A percentile compares a stretch with the other conserved stretches of the same genome.
Conservation (phyloP, 2,113 vertebrate species). For the Macquaria australasica region DNA sequence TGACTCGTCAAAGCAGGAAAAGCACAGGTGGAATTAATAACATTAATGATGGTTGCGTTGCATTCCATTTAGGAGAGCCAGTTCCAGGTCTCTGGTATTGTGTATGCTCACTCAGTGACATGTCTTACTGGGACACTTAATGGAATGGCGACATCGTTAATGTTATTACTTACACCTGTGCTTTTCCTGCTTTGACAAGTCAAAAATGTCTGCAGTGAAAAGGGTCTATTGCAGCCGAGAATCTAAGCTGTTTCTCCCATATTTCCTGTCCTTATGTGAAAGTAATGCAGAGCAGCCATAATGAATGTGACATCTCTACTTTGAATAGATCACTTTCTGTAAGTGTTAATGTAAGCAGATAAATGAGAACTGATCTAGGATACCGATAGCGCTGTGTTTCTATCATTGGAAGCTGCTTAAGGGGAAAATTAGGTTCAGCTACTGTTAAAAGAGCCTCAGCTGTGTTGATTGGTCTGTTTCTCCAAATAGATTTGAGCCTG, state of each 20-base stretch:
- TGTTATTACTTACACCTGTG: no score
- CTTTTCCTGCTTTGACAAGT: no score
- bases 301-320: background rate
- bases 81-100: no score
- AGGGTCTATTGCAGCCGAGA: background rate
- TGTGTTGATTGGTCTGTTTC: conserved; percentile 40
- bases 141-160: no score
- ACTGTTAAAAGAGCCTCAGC: conserved; percentile 35
- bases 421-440: conserved; percentile 21
- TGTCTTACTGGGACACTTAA: no score
- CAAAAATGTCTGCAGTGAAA: no score
- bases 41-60: no score
- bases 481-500: conserved; percentile 60
- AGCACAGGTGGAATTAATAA: no score
- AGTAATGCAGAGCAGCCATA: background rate
- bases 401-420: conserved; percentile 18
- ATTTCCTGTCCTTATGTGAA: background rate
- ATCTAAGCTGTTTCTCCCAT: background rate
- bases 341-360: background rate
- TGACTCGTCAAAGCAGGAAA: no score
- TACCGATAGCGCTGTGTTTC: conserved; percentile 5
- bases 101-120: no score
- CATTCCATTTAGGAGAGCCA: no score
- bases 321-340: background rate
- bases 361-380: background rate